Percentiles rank a stretch among this genome's conserved stretches.
Evolutionary conservation across 2,888 invertebrate genomes (phyloP).

Genomic region (Phortica okadai): DNA sequence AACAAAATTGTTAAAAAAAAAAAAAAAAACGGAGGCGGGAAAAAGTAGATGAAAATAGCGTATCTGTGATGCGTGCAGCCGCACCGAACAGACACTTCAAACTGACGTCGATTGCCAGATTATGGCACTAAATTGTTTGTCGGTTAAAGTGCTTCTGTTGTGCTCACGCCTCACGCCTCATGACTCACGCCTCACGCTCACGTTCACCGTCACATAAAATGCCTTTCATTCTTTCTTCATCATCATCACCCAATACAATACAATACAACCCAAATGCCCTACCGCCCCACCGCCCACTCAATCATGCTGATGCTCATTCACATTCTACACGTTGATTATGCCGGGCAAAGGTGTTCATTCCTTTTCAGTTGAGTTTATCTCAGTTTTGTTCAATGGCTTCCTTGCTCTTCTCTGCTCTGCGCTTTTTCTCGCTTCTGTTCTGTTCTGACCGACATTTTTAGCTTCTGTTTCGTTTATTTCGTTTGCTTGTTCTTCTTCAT

Average conservation of each 20-base stretch:
- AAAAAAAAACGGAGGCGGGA: background rate
- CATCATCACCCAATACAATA: too few species aligned
- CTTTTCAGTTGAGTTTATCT: constrained; percentile 7
- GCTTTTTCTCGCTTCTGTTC: background rate
- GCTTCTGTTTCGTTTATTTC: background rate
- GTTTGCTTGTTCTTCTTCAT: background rate
- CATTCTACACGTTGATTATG: background rate
- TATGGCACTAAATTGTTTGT: constrained; percentile 27
- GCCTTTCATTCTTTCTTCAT: too few species aligned
- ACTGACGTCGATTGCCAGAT: constrained; percentile 18
- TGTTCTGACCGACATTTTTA: background rate
- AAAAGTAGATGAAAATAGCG: background rate
- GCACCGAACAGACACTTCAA: background rate
- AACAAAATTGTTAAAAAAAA: background rate
- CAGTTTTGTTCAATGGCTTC: background rate
- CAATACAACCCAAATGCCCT: too few species aligned
- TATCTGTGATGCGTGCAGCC: background rate
- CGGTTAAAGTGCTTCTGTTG: background rate
- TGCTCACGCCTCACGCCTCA: background rate
- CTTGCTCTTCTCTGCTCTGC: background rate
- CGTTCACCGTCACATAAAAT: too few species aligned
- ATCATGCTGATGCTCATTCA: background rate
- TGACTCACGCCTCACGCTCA: too few species aligned
- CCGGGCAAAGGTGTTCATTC: constrained; percentile 19
- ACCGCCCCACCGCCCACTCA: too few species aligned